Evolutionary conservation across 92 coral and sea anemone genomes (phyloP), one percentile per base, ranked within the genome.

Genomic region (Metridium senile): DNA sequence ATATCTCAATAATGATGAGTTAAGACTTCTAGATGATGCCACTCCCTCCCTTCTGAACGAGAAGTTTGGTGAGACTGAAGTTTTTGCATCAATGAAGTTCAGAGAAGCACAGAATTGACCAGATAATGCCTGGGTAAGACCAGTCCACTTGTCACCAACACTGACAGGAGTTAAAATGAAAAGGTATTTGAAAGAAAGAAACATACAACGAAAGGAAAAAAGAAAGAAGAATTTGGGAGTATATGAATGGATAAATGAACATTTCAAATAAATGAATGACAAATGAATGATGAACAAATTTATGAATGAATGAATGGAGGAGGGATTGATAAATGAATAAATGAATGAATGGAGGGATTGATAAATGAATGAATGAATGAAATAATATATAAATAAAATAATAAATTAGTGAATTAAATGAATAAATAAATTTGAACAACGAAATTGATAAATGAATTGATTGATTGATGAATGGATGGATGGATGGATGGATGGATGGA

Each of bases 71-170:
- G 91, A 86, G 30, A 89, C 85, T 47, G 97, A 87, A 53, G 92
- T 87, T 79, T 95, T 90, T 58, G 89, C 77, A 81, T 95, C 97
- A 64, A 95, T 93, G 70, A 92, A 95, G 84, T 95, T 95, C 59
- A 95, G 83, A 33, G 99, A 95, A 2, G 99, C 99, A 83, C 99
- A 95, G 68, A 94, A 95, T 76, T 95, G 99, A 0, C 99, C 99
- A 33, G 99, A 90, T 21, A 95, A 70, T 46, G 95, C 99, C 62
- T 95, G 97, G 6, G 99, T 93, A 33, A 95, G 80, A 2, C 93
- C 97, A 69, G 87, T 84, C 99, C 99, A 95, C 70, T 92, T 85
- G 33, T 95, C 94, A 69, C 93, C 84, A 66, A 92, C 93, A 26
- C 99, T 95, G n/a, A n/a, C n/a, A 62, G 11, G 80, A 39, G 13